Conservation (phyloP, 1,140 invertebrate species). For the Bombus sylvicola region DNA sequence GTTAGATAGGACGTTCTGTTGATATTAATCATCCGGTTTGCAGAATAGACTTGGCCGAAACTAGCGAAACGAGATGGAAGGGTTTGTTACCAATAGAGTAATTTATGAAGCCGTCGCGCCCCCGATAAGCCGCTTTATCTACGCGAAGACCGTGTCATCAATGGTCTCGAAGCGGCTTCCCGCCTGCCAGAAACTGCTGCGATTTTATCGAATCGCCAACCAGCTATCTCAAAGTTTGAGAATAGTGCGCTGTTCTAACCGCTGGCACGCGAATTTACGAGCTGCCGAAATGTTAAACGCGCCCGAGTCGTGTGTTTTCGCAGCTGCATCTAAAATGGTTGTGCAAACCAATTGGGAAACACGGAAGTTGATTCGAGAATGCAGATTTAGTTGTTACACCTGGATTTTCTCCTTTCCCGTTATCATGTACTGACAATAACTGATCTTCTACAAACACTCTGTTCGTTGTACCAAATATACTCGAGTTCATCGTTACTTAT, state of each 20-base stretch:
- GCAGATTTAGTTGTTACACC: background rate
- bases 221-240: background rate
- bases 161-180: background rate
- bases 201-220: conserved; percentile 4
- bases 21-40: background rate
- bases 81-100: background rate
- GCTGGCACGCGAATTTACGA: conserved; percentile 29
- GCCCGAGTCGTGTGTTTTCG: background rate
- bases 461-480: background rate
- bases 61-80: background rate
- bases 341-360: background rate
- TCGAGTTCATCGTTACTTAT: too few relatives aligned
- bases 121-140: background rate
- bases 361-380: conserved; percentile 17
- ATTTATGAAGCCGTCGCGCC: background rate
- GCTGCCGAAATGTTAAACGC: background rate
- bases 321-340: background rate
- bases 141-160: background rate
- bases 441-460: background rate
- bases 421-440: background rate
- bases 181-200: background rate
- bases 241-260: background rate
- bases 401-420: background rate
- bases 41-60: too few relatives aligned
- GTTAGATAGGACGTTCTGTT: background rate